phyloP scores from a whole-genome alignment of 2,113 vertebrate species.

The Casuarius casuarius region DNA sequence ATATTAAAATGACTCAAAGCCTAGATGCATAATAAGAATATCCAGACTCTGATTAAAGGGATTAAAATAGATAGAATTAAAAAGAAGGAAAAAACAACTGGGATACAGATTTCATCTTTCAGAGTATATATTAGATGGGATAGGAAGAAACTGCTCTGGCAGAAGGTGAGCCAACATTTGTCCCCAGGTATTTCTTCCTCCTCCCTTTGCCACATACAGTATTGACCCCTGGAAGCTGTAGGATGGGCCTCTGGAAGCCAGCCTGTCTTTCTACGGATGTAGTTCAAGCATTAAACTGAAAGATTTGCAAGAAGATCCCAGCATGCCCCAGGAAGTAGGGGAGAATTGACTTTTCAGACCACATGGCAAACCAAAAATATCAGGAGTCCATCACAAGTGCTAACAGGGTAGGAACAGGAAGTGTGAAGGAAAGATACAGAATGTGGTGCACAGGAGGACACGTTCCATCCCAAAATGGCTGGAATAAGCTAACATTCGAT shows the following conservation, averaged over 20 bases:
- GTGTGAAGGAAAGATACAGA: not conserved
- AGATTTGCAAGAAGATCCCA: not conserved
- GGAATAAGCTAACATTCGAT: not conserved
- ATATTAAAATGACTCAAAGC: not conserved
- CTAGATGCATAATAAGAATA: not conserved
- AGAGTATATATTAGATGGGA: not conserved
- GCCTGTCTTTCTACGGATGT: not conserved
- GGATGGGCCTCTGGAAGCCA: not conserved
- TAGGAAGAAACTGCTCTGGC: not conserved
- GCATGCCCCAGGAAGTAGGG: not conserved
- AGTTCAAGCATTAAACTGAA: not conserved
- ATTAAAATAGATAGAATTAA: not conserved
- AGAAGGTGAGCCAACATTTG: not conserved
- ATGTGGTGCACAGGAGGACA: slow-evolving; percentile 3
- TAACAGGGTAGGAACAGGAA: slow-evolving; percentile 11
- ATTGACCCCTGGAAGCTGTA: not conserved
- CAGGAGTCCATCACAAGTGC: slow-evolving; percentile 4
- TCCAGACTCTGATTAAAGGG: not conserved
- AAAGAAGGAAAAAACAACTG: not conserved
- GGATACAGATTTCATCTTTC: not conserved
- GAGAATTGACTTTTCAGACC: not conserved
- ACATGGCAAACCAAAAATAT: slow-evolving; percentile 19
- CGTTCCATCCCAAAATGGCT: slow-evolving; percentile 37
- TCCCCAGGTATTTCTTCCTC: not conserved
- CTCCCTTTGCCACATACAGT: not conserved